Base-by-base conservation (phyloP, 2,113 vertebrate genomes). In the Pomatorhinus ruficollis region DNA sequence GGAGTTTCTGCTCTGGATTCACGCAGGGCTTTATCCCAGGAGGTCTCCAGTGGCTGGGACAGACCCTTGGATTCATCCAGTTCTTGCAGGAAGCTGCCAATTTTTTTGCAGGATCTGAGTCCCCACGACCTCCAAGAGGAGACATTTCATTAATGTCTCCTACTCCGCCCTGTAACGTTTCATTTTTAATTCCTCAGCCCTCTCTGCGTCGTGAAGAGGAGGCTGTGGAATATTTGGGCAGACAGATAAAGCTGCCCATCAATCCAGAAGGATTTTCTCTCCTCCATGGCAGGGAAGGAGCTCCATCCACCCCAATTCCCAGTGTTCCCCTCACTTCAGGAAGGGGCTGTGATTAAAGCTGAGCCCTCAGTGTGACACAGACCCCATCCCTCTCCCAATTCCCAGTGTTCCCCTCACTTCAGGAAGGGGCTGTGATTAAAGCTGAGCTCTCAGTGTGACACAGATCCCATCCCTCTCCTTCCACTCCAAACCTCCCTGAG, bases 141-240 rank as follows among this genome's bases (percentile, higher is more conserved):
- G 54, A 6, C 23, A 1, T 28, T 76, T 59, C 8, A 10, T 53
- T 53, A 19, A 40, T 11, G 28, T 13, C 59, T 70, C 45, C 11
- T 40, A 1, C 70, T 81, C 74, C 71, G 50, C 15, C 52, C 61
- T 76, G 33, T 4, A 64, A 23, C 24, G 25, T 88, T 93, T 76
- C 24, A 60, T 87, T 87, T 91, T 91, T 47, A 37, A 92, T 56
- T 71, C 61, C 50, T 82, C 65, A 35, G 25, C 75, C 12, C n/a
- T 70, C 50, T 71, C 72, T 63, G 53, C 68, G 5, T 42, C 24
- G 0, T 47, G 28, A 71, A 74, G 71, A 83, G 24, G 27, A 52
- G 30, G 28, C 47, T 3, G 1, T 54, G 9, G 18, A 10, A 52
- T 75, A 84, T 75, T 78, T 82, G 81, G 52, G 81, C 65, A 81